Base-by-base conservation (phyloP, 2,888 invertebrate genomes). In the Eilema griseolum region DNA sequence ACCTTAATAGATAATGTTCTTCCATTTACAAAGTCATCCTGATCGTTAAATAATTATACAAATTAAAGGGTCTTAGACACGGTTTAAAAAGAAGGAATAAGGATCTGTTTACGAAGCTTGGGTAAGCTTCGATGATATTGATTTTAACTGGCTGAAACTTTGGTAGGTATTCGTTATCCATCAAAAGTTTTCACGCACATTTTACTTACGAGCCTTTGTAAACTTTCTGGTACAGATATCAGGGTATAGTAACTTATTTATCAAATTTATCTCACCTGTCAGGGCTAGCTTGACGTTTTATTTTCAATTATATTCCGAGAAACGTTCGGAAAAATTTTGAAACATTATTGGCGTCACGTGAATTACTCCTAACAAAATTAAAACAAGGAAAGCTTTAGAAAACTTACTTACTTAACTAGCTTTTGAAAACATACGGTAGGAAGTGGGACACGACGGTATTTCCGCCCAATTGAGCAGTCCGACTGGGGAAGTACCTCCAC, bases 141-240 rank as follows among this genome's bases (percentile, higher is more conserved):
- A 77, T 79, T 82, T 70, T 71, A 78, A 76, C 77, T 71, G 70
- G 74, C 74, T 71, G 57, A 71, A 85, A 85, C 75, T 82, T 82
- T 62, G 71, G 72, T 76, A 80, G 71, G 72, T 76, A 80, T 82
- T 83, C 80, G 69, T 78, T 81, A 83, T 79, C 82, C 78, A 86
- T 83, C 84, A 80, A 84, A 87, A 87, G 77, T 85, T 87, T 83
- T 75, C 75, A 72, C 76, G 75, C 78, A 80, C 77, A 82, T 84
- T 85, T 82, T 75, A 77, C 46, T 61, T 64, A 75, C 65, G 71
- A 66, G 67, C 73, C 56, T 76, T 77, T 74, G 70, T 76, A 26
- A 74, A 82, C 70, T 79, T 81, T 31, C 62, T 68, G 81, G 75
- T 76, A 75, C 59, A 67, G 65, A 77, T 73, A 78, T 83, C 76